A percentile compares a stretch with the other conserved stretches of the same genome.
These are phyloP conservation scores for Gallinago paraguaiae DNA, from an alignment of 2,113 vertebrate genomes.

Conservation along the genomic window DNA sequence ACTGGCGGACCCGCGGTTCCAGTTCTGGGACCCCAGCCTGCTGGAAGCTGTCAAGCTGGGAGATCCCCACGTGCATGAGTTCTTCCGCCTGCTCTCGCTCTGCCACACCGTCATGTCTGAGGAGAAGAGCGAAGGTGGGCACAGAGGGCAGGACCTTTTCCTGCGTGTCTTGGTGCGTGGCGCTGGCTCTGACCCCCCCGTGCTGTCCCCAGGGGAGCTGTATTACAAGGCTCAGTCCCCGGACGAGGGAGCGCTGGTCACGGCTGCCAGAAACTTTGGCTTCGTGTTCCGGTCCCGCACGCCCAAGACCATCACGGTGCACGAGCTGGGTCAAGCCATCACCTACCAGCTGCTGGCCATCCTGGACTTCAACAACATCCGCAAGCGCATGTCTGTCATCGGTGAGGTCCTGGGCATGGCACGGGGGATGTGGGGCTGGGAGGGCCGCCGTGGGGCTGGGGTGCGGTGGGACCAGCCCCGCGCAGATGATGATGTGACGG, in stretches of 20 bases:
- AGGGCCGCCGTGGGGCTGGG: not conserved
- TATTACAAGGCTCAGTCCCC: conserved; percentile 94
- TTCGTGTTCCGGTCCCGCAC: conserved; percentile 92
- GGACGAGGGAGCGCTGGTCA: conserved; percentile 90
- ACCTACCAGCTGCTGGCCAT: conserved; percentile 92
- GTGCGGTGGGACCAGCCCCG: rapidly evolving
- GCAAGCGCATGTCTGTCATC: conserved; percentile 95
- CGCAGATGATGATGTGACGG: rapidly evolving
- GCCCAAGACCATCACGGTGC: conserved; percentile 86
- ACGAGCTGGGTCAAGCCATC: conserved; percentile 82
- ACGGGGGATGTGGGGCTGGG: no score
- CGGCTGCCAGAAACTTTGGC: conserved; percentile 89
- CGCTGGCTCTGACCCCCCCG: not conserved
- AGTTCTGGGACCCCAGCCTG: conserved; percentile 87
- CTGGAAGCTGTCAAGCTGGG: conserved; percentile 87
- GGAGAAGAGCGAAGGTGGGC: conserved; percentile 86
- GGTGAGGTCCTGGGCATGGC: conserved; percentile 62
- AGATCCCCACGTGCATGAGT: conserved; percentile 82
- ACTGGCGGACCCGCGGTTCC: conserved; percentile 83
- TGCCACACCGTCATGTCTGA: conserved; percentile 95
- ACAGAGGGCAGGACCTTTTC: rapidly evolving
- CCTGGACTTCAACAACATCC: conserved; percentile 93
- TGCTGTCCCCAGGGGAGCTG: conserved; percentile 78
- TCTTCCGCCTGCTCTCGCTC: conserved; percentile 90
- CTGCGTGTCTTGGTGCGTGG: rapidly evolving